phyloP scores from a whole-genome alignment of 2,113 vertebrate genomes.

The Mormyrus lacerda region DNA sequence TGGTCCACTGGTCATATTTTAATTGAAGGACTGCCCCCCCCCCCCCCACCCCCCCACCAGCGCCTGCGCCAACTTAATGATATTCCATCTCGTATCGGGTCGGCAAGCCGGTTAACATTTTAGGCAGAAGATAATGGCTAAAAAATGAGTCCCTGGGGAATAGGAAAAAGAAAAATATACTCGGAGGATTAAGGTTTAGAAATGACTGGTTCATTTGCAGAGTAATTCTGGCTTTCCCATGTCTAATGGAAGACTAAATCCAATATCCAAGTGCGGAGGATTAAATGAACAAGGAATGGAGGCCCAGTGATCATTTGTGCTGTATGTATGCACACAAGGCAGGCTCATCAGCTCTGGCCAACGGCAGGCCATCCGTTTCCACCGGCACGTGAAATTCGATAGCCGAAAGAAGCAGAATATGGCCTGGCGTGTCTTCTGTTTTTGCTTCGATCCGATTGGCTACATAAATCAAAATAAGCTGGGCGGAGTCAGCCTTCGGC shows the following conservation, averaged over 20 bases:
- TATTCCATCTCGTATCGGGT: background rate
- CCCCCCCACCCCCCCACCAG: background rate
- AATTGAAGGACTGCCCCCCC: background rate
- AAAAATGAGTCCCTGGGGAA: constrained; percentile 6
- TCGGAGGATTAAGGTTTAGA: background rate
- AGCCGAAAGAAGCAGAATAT: background rate
- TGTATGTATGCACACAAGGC: background rate
- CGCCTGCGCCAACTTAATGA: background rate
- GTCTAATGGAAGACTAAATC: background rate
- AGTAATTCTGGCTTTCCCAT: constrained; percentile 7
- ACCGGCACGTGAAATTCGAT: background rate
- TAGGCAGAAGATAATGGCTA: background rate
- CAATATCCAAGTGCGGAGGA: background rate
- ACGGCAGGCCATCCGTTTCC: background rate
- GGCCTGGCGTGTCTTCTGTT: background rate
- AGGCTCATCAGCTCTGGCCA: background rate
- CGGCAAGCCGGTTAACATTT: background rate
- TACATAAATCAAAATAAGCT: background rate
- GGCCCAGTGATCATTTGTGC: background rate
- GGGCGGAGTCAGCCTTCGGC: background rate
- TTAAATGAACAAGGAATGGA: background rate
- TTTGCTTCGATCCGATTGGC: background rate
- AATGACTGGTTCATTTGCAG: constrained; percentile 5
- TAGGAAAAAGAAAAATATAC: background rate
- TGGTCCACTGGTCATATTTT: constrained; percentile 3